Conservation (phyloP, 2,113 vertebrate species). For the Melanotaenia duboulayi region DNA sequence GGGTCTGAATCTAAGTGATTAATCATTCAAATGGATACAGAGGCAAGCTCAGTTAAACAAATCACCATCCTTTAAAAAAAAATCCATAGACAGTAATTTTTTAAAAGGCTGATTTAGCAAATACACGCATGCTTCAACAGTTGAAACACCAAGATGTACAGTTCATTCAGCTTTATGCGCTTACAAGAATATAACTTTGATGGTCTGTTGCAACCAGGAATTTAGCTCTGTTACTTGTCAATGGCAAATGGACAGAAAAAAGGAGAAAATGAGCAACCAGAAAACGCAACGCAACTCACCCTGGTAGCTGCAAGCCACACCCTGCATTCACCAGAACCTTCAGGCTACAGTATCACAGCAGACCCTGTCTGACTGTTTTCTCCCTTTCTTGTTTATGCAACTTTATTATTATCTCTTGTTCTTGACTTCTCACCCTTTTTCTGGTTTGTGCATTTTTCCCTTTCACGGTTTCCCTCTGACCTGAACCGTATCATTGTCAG, state of each 20-base stretch:
- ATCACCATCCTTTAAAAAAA: constrained; percentile 3
- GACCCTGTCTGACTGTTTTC: constrained; percentile 49
- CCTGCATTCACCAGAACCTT: constrained; percentile 60
- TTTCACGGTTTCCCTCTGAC: constrained; percentile 61
- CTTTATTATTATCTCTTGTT: constrained; percentile 46
- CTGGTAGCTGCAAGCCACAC: constrained; percentile 58
- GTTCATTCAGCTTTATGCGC: constrained; percentile 1
- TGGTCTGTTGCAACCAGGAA: constrained; percentile 70
- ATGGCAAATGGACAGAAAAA: constrained; percentile 5
- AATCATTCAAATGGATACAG: background rate
- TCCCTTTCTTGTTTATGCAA: constrained; percentile 60
- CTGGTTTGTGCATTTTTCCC: constrained; percentile 38
- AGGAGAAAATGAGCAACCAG: constrained; percentile 22
- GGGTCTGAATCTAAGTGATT: background rate
- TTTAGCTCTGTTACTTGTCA: constrained; percentile 42
- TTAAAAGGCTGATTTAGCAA: background rate
- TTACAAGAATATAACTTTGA: constrained; percentile 53
- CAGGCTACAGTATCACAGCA: constrained; percentile 61
- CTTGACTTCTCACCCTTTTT: constrained; percentile 36
- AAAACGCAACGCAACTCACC: constrained; percentile 38
- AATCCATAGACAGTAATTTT: background rate
- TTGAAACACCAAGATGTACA: background rate
- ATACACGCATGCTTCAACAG: background rate
- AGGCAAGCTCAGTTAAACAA: background rate
- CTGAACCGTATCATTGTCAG: constrained; percentile 72